phyloP scores from a whole-genome alignment of 2,113 vertebrate genomes.

The Azemiops feae region DNA sequence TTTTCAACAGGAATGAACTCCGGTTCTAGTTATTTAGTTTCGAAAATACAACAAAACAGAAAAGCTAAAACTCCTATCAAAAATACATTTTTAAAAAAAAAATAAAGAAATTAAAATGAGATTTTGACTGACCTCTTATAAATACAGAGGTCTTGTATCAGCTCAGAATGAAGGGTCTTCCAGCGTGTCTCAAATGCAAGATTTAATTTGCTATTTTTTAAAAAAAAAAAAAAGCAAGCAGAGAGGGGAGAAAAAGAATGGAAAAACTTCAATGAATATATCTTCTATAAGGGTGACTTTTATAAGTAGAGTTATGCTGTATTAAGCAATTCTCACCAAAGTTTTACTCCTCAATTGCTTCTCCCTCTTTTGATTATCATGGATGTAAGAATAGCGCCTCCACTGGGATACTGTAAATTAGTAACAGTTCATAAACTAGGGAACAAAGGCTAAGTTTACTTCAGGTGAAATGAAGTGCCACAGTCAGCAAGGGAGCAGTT shows the following conservation, averaged over 20 bases:
- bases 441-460: slow-evolving; percentile 41
- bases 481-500: slow-evolving; percentile 7
- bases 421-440: slow-evolving; percentile 35
- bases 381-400: slow-evolving; percentile 22
- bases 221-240: neutral
- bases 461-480: slow-evolving; percentile 34
- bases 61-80: neutral
- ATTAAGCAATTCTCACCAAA: neutral
- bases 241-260: neutral
- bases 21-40: neutral
- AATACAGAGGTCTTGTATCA: neutral
- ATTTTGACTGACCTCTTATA: neutral
- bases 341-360: neutral
- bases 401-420: slow-evolving; percentile 42
- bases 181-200: slow-evolving; percentile 2
- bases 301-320: slow-evolving; percentile 8
- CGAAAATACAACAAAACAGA: neutral
- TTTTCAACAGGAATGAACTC: neutral
- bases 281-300: neutral
- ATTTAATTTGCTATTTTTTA: neutral
- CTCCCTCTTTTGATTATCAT: fast-evolving
- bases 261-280: neutral
- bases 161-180: slow-evolving; percentile 1
- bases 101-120: neutral
- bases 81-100: neutral